phyloP scores from a whole-genome alignment of 2,797 vertebrate species.

The Phalanger gymnotis region DNA sequence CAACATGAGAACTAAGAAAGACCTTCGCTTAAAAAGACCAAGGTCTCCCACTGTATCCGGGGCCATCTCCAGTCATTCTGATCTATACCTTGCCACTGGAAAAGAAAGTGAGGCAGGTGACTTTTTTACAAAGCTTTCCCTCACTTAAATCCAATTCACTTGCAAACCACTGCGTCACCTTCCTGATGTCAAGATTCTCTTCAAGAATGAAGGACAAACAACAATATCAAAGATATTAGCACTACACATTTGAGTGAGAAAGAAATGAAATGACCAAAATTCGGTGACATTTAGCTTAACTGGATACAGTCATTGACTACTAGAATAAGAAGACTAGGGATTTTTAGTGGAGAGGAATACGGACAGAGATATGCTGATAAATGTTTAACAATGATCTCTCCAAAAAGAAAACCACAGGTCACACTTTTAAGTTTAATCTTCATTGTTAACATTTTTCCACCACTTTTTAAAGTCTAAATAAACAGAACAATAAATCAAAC shows the following conservation, averaged over 20 bases:
- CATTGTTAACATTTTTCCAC: neutral
- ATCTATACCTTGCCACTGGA: no score
- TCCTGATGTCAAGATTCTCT: no score
- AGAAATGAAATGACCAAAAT: neutral
- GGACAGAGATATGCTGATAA: neutral
- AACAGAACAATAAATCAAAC: neutral
- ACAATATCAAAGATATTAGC: neutral
- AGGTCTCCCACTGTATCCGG: no score
- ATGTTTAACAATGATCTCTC: neutral
- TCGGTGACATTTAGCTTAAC: neutral
- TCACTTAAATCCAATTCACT: no score
- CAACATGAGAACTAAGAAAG: no score
- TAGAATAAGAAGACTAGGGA: constrained; percentile 17
- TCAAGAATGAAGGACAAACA: no score
- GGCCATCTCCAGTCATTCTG: no score
- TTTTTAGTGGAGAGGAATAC: neutral
- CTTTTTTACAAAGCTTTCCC: no score
- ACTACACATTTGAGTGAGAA: neutral
- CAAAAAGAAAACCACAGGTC: neutral
- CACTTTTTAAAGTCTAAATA: neutral
- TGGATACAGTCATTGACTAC: neutral
- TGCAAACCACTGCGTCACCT: no score
- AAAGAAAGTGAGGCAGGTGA: no score
- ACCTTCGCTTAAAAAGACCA: no score
- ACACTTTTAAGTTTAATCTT: neutral